Conservation (phyloP, 2,797 vertebrate species). For the Helostoma temminkii region DNA sequence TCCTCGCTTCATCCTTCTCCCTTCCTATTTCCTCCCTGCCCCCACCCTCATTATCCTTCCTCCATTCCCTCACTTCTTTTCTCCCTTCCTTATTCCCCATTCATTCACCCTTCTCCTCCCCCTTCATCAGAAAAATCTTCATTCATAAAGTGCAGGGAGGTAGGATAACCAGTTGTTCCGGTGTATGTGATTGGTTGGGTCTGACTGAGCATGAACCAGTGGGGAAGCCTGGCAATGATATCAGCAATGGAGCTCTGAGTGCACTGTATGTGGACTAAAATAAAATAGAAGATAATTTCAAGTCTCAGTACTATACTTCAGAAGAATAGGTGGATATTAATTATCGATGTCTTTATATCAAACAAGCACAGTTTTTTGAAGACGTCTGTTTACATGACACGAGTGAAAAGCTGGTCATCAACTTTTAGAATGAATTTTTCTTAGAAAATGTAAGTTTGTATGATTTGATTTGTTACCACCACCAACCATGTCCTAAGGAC, state of each 20-base stretch:
- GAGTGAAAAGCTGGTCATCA: no score
- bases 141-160: conserved; percentile 67
- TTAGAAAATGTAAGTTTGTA: no score
- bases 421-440: no score
- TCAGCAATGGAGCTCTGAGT: conserved; percentile 30
- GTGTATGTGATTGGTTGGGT: conserved; percentile 22
- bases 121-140: conserved; percentile 60
- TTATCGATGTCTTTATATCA: neutral
- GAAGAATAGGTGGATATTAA: neutral
- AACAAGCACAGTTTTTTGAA: neutral
- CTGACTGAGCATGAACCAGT: conserved; percentile 26
- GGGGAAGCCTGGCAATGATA: conserved; percentile 34
- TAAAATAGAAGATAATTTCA: neutral
- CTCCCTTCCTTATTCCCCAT: conserved; percentile 36
- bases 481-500: conserved; percentile 14
- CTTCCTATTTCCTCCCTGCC: conserved; percentile 27
- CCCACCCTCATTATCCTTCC: conserved; percentile 43
- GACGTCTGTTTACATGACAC: no score
- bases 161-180: conserved; percentile 1
- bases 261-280: neutral
- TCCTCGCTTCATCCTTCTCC: conserved; percentile 44
- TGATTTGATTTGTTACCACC: conserved; percentile 1
- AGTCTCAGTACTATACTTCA: neutral
- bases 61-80: conserved; percentile 37
- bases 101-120: conserved; percentile 62